Conservation (phyloP, 2,888 invertebrate species). For the Hyles lineata region DNA sequence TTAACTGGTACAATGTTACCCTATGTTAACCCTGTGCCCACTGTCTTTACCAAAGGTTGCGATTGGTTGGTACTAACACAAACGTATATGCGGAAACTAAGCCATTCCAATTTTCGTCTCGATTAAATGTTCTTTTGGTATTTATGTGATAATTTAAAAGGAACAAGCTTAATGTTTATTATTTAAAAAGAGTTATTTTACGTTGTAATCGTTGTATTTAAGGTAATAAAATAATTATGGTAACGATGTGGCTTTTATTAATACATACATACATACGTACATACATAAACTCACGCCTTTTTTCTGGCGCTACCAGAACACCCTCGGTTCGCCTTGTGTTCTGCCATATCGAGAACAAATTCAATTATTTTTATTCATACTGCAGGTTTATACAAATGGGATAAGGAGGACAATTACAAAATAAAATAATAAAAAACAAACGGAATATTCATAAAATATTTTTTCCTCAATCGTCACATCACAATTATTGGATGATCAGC, state of each 20-base stretch:
- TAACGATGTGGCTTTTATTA: constrained; percentile 28
- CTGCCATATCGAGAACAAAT: too few relatives aligned
- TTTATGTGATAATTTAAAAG: constrained; percentile 77
- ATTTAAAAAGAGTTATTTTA: constrained; percentile 78
- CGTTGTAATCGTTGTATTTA: constrained; percentile 83
- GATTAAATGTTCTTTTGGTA: constrained; percentile 71
- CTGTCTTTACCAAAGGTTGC: constrained; percentile 14
- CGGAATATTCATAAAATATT: background rate
- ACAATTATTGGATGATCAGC: too few relatives aligned
- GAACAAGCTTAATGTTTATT: constrained; percentile 82
- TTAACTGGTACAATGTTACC: background rate
- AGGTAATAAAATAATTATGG: constrained; percentile 63
- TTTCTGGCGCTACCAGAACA: too few relatives aligned
- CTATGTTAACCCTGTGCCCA: background rate
- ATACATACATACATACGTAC: background rate
- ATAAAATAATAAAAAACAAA: background rate
- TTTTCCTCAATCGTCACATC: too few relatives aligned
- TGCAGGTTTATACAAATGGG: too few relatives aligned
- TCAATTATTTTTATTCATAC: too few relatives aligned
- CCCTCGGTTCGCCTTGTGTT: too few relatives aligned
- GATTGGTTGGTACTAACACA: constrained; percentile 15
- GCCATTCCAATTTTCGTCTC: constrained; percentile 74
- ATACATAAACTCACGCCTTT: too few relatives aligned
- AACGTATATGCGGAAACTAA: constrained; percentile 24
- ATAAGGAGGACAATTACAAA: background rate